A percentile compares a stretch with the other conserved stretches of the same genome.
These are phyloP conservation scores for Saccopteryx bilineata DNA, from an alignment of 2,113 vertebrate species.

Conservation along the genomic window DNA sequence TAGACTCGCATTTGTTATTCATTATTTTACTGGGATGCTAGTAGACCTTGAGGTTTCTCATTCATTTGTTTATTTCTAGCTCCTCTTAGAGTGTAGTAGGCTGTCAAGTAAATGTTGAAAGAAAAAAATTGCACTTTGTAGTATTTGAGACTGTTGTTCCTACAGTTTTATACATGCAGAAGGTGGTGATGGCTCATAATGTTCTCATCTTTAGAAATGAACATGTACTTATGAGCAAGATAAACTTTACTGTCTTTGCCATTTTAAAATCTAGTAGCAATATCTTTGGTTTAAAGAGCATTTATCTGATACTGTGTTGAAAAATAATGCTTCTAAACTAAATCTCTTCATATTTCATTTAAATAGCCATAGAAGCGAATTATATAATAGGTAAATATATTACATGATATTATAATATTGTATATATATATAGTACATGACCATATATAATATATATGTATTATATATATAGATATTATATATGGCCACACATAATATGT, in stretches of 20 bases:
- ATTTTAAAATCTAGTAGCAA: slow-evolving; percentile 33
- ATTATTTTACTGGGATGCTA: background rate
- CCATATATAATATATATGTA: background rate
- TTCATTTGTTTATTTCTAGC: background rate
- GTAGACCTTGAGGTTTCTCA: background rate
- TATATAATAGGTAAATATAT: background rate
- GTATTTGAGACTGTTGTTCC: background rate
- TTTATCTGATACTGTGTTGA: background rate
- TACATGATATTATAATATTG: background rate
- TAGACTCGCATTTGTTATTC: background rate
- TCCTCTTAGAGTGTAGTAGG: background rate
- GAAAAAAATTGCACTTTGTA: background rate
- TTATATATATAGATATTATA: background rate
- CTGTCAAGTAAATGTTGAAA: background rate
- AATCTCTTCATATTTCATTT: background rate
- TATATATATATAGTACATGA: background rate
- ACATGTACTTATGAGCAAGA: background rate
- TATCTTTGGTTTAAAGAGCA: background rate
- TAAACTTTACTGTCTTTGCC: background rate
- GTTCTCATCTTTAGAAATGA: background rate
- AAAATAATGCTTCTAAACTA: slow-evolving; percentile 12
- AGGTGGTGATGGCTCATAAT: background rate
- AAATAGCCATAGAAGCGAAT: background rate
- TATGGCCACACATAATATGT: background rate
- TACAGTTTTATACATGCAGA: background rate